Conservation (phyloP, 1,140 invertebrate species). For the Scaptomyza graminum region DNA sequence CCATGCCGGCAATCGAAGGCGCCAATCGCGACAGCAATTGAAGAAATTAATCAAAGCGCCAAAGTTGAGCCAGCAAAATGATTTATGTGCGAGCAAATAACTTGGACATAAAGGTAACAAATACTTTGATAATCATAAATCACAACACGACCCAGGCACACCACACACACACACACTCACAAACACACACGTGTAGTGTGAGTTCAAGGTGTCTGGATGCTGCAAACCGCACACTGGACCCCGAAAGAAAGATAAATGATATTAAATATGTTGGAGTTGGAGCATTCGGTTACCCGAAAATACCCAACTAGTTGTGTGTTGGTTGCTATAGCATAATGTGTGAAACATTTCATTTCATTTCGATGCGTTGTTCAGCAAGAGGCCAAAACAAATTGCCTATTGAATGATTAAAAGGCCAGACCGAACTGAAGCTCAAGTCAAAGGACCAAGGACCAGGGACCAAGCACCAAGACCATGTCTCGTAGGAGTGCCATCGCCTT, state of each 20-base stretch:
- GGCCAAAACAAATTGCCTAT: slow-evolving; percentile 75
- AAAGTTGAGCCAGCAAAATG: slow-evolving; percentile 59
- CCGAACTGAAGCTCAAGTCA: background rate
- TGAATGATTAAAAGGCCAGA: slow-evolving; percentile 72
- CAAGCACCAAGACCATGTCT: background rate
- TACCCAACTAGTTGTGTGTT: slow-evolving; percentile 20
- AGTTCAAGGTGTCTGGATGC: background rate
- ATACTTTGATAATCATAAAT: slow-evolving; percentile 82
- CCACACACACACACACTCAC: no score
- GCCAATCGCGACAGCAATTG: slow-evolving; percentile 64
- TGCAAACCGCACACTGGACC: slow-evolving; percentile 70
- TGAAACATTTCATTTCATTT: slow-evolving; percentile 76
- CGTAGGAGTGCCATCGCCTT: slow-evolving; percentile 27
- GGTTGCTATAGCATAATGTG: slow-evolving; percentile 58
- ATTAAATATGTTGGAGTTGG: slow-evolving; percentile 70
- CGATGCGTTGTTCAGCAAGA: slow-evolving; percentile 37
- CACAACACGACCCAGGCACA: slow-evolving; percentile 51
- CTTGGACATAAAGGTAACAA: slow-evolving; percentile 80
- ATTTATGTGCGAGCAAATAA: slow-evolving; percentile 80
- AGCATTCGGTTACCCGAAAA: slow-evolving; percentile 10
- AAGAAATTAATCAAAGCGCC: slow-evolving; percentile 76
- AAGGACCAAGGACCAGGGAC: background rate
- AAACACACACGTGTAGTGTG: slow-evolving; percentile 19
- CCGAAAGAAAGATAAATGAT: slow-evolving; percentile 80
- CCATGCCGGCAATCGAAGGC: slow-evolving; percentile 51